Percentiles rank a stretch among this genome's conserved stretches.
phyloP scores from a whole-genome alignment of 2,113 vertebrate species.

The Apodemus speciosus region DNA sequence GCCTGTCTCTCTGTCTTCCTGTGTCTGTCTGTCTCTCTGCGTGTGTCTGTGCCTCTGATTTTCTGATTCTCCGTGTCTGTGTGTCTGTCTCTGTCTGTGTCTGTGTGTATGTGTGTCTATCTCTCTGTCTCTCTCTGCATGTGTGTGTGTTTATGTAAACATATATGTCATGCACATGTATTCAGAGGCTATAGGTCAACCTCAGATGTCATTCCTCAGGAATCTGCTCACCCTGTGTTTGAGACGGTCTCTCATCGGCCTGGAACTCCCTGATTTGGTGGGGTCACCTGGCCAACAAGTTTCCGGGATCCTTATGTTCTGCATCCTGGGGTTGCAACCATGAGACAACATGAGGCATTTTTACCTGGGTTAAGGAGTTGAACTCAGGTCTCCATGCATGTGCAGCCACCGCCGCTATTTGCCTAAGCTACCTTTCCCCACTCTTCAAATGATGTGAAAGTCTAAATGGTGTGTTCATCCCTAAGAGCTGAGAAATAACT shows the following conservation, averaged over 20 bases:
- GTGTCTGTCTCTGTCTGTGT: background rate
- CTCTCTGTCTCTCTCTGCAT: background rate
- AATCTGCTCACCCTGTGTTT: background rate
- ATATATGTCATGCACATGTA: background rate
- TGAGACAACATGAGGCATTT: background rate
- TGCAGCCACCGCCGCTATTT: background rate
- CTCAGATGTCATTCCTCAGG: background rate
- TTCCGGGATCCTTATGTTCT: background rate
- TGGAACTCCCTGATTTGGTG: background rate
- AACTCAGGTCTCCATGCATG: background rate
- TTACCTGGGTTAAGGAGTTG: background rate
- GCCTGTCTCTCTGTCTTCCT: too few species aligned
- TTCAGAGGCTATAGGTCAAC: background rate
- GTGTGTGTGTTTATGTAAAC: background rate
- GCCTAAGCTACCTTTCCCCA: background rate
- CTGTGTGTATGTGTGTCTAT: background rate
- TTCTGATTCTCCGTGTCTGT: too few species aligned
- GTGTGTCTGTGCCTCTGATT: too few species aligned
- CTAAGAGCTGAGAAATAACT: background rate
- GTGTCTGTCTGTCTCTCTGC: too few species aligned
- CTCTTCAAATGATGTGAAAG: constrained; percentile 8
- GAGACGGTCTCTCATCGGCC: too few species aligned
- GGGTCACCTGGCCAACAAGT: background rate
- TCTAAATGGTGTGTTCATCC: background rate
- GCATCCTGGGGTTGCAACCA: background rate